phyloP scores from a whole-genome alignment of 2,113 vertebrate species.

The Mionectes macconnelli region DNA sequence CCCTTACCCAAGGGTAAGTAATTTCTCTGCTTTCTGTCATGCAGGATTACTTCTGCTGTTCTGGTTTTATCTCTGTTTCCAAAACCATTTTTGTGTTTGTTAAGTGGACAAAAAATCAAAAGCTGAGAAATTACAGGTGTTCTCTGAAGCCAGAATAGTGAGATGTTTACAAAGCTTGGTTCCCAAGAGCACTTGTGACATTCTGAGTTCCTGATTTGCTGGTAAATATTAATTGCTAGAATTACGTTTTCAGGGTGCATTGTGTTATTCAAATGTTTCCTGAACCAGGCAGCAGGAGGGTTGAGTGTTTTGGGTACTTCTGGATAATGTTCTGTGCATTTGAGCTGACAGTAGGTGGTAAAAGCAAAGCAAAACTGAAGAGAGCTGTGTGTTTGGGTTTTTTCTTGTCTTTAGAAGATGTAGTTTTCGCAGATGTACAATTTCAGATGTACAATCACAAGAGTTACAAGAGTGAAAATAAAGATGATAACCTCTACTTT shows the following conservation, averaged over 20 bases:
- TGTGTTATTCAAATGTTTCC: neutral
- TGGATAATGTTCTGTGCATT: neutral
- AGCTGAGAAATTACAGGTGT: neutral
- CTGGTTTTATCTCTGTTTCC: neutral
- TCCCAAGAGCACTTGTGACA: neutral
- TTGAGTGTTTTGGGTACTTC: neutral
- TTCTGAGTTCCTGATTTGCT: neutral
- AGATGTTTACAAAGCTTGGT: neutral
- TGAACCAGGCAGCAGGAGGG: neutral
- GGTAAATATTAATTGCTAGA: neutral
- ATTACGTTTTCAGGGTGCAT: neutral
- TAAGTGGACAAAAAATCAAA: neutral
- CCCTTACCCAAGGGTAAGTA: slow-evolving; percentile 96
- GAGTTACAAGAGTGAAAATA: neutral
- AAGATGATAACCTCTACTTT: neutral
- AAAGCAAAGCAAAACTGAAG: neutral
- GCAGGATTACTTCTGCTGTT: neutral
- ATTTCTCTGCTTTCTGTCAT: slow-evolving; percentile 5
- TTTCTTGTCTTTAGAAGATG: neutral
- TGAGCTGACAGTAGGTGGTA: neutral
- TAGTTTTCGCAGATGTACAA: neutral
- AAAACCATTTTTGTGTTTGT: neutral
- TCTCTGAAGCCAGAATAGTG: neutral
- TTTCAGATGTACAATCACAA: too few relatives aligned
- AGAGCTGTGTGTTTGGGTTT: neutral